Conservation (phyloP, 2,888 invertebrate genomes). For the Netelia melanura region DNA sequence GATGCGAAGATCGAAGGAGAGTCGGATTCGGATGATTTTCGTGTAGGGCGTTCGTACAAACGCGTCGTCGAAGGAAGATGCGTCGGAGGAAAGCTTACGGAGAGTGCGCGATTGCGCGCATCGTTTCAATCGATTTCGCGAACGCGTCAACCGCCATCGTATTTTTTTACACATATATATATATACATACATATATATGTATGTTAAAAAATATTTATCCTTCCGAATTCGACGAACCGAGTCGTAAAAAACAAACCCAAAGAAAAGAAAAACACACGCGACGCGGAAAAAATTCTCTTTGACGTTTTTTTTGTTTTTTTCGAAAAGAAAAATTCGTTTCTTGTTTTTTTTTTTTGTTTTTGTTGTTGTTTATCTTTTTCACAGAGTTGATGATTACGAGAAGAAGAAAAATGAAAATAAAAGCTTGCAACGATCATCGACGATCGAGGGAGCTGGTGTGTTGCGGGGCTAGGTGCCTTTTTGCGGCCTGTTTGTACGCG, state of each 20-base stretch:
- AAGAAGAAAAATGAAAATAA: not conserved
- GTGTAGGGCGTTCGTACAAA: not conserved
- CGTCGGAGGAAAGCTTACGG: too few species aligned
- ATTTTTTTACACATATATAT: constrained; percentile 71
- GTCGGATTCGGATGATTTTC: constrained; percentile 40
- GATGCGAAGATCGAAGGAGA: constrained; percentile 18
- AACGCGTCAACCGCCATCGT: constrained; percentile 65
- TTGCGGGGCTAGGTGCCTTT: constrained; percentile 82
- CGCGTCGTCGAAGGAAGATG: not conserved
- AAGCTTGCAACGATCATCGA: constrained; percentile 62
- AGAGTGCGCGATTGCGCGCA: constrained; percentile 77
- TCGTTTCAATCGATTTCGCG: constrained; percentile 80
- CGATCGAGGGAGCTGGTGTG: constrained; percentile 75
- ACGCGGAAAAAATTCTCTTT: constrained; percentile 34
- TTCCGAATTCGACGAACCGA: constrained; percentile 54
- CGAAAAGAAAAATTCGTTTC: not conserved
- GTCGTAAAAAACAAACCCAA: constrained; percentile 1
- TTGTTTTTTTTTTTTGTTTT: constrained; percentile 18
- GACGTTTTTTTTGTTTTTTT: not conserved
- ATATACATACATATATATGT: not conserved
- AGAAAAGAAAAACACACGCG: not conserved
- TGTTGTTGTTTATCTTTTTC: constrained; percentile 15
- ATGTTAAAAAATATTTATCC: constrained; percentile 50
- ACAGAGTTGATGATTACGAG: constrained; percentile 1
- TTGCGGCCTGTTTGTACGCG: constrained; percentile 81